A percentile compares a stretch with the other conserved stretches of the same genome.
phyloP scores from a whole-genome alignment of 2,888 invertebrate species.

The Masnerella sp. region DNA sequence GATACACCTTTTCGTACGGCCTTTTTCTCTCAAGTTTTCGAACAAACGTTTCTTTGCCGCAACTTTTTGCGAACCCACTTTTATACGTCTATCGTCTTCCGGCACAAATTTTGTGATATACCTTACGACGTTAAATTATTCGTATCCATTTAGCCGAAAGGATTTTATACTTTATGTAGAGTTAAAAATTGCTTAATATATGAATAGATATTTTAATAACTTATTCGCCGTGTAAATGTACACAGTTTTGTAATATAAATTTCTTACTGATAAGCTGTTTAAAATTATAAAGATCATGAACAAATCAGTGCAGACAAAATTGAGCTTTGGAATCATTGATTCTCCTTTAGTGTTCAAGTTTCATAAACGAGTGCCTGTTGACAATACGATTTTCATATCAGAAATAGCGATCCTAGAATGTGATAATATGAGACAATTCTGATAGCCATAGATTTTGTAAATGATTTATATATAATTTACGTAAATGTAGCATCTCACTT shows the following conservation, averaged over 20 bases:
- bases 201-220: constrained; percentile 39
- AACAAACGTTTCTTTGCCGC: constrained; percentile 21
- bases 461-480: constrained; percentile 22
- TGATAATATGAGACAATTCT: constrained; percentile 58
- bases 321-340: constrained; percentile 23
- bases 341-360: constrained; percentile 18
- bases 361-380: constrained; percentile 52
- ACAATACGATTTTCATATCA: constrained; percentile 46
- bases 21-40: constrained; percentile 28
- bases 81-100: constrained; percentile 35
- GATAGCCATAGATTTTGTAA: too few relatives aligned
- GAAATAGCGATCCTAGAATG: constrained; percentile 54
- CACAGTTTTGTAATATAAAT: constrained; percentile 45
- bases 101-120: constrained; percentile 49
- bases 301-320: constrained; percentile 15
- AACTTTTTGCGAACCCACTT: neutral
- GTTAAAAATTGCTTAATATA: constrained; percentile 36
- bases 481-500: too few relatives aligned
- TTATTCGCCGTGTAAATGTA: constrained; percentile 40
- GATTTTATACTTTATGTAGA: constrained; percentile 13
- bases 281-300: neutral
- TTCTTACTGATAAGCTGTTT: constrained; percentile 21
- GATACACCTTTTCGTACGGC: constrained; percentile 14
- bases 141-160: constrained; percentile 6
- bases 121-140: constrained; percentile 33